These are phyloP conservation scores for Adelosebastes latens DNA, from an alignment of 2,797 vertebrate species.

Conservation along the genomic window DNA sequence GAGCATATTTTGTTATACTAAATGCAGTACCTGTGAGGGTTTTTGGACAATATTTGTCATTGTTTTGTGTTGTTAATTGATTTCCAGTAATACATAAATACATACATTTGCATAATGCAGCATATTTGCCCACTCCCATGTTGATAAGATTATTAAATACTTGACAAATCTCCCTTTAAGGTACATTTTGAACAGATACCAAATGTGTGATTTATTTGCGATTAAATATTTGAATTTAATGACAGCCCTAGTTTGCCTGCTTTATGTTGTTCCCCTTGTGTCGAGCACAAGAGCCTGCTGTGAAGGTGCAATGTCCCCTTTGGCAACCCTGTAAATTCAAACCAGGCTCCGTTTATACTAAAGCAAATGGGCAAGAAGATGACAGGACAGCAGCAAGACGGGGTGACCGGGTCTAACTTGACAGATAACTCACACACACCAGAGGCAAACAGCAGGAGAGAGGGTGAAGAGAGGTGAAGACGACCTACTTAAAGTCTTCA, in stretches of 20 bases:
- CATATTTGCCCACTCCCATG: too few relatives aligned
- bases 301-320: constrained; percentile 40
- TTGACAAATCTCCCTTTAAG: too few relatives aligned
- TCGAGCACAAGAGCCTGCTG: constrained; percentile 35
- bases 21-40: too few relatives aligned
- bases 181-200: too few relatives aligned
- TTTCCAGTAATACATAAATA: too few relatives aligned
- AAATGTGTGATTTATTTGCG: too few relatives aligned
- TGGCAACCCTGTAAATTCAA: constrained; percentile 42
- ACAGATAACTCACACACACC: constrained; percentile 15
- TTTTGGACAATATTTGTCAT: too few relatives aligned
- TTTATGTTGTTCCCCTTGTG: constrained; percentile 6
- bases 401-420: background rate
- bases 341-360: constrained; percentile 38
- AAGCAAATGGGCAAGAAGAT: constrained; percentile 1
- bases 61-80: too few relatives aligned
- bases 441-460: constrained; percentile 6
- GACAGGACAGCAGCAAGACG: background rate
- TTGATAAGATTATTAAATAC: too few relatives aligned
- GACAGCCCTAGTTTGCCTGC: background rate
- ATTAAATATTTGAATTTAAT: too few relatives aligned
- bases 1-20: too few relatives aligned
- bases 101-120: too few relatives aligned
- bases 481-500: constrained; percentile 1
- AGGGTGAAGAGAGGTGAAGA: constrained; percentile 7